A percentile compares a stretch with the other conserved stretches of the same genome.
These are phyloP conservation scores for Nasua narica DNA, from an alignment of 2,797 vertebrate species.

Conservation along the genomic window DNA sequence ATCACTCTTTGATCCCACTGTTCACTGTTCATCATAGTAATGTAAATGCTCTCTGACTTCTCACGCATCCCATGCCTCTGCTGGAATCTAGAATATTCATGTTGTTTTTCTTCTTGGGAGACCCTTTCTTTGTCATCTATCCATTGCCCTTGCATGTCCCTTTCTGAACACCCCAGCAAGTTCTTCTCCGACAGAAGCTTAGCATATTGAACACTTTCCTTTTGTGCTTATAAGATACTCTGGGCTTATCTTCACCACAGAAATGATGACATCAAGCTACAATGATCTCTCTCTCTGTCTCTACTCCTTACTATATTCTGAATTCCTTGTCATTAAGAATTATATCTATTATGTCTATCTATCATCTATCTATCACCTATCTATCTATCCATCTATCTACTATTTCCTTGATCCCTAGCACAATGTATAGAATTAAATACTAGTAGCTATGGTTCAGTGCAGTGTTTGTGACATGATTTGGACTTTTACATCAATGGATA, in stretches of 20 bases:
- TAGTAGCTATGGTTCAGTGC: not conserved
- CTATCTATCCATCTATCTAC: not conserved
- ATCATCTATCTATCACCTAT: too few relatives aligned
- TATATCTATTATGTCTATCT: not conserved
- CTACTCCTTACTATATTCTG: not conserved
- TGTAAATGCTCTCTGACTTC: not conserved
- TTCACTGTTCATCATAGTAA: not conserved
- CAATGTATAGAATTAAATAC: not conserved
- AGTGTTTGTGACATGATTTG: not conserved
- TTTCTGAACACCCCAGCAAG: fast-evolving
- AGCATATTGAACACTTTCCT: not conserved
- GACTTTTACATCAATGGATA: not conserved
- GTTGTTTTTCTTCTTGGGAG: not conserved
- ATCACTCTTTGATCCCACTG: not conserved
- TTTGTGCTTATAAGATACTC: not conserved
- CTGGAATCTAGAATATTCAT: not conserved
- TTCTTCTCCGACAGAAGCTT: not conserved
- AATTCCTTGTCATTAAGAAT: not conserved
- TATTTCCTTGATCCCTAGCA: not conserved
- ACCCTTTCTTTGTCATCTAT: not conserved
- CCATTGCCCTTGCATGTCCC: fast-evolving
- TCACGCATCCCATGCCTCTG: not conserved
- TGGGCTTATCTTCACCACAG: not conserved
- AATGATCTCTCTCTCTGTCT: not conserved
- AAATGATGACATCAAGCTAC: not conserved